Conservation (phyloP, 2,888 invertebrate genomes). For the Ecdyonurus torrentis region DNA sequence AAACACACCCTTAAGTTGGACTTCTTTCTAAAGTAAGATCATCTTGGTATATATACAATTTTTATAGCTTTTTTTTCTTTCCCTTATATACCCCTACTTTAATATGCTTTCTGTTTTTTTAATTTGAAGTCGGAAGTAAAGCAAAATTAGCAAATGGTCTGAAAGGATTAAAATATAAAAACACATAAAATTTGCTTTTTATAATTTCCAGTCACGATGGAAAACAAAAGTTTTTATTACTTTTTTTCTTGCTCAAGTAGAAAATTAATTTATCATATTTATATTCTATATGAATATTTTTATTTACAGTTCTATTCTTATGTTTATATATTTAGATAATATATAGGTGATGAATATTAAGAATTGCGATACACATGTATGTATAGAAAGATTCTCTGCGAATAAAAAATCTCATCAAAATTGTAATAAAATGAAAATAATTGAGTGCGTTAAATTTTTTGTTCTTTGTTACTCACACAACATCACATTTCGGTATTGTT, state of each 20-base stretch:
- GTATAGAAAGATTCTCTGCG: too few species aligned
- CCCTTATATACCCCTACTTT: too few species aligned
- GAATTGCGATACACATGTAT: too few species aligned
- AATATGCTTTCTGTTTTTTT: not conserved
- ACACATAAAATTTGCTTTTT: not conserved
- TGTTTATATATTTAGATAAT: too few species aligned
- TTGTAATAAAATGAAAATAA: not conserved
- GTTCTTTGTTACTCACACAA: not conserved
- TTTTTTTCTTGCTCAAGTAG: too few species aligned
- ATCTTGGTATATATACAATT: not conserved
- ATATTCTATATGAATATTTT: too few species aligned
- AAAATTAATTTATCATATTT: too few species aligned
- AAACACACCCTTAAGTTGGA: not conserved
- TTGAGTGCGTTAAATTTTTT: not conserved
- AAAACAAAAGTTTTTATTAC: too few species aligned
- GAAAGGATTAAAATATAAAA: not conserved
- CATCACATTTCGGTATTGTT: not conserved
- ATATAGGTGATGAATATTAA: too few species aligned
- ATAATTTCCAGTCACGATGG: not conserved
- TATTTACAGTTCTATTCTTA: too few species aligned
- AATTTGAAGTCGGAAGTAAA: not conserved
- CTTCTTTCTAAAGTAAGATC: not conserved
- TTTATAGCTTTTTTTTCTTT: not conserved
- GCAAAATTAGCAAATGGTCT: conserved; percentile 1
- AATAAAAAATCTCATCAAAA: not conserved